phyloP scores from a whole-genome alignment of 2,888 invertebrate genomes.

The Trissolcus japonicus region DNA sequence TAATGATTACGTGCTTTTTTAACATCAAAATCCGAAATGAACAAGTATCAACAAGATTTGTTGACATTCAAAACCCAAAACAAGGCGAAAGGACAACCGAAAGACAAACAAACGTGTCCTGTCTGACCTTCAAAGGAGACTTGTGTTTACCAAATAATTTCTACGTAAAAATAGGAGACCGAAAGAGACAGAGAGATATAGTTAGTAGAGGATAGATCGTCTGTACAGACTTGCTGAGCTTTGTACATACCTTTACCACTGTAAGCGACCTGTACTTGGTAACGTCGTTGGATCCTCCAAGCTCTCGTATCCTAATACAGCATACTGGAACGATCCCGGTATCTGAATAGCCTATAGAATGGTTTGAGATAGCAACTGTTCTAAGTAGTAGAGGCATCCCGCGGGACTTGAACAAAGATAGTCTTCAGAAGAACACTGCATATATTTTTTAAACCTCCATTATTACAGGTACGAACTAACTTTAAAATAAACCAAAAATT shows the following conservation, averaged over 20 bases:
- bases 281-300: slow-evolving; percentile 58
- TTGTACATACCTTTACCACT: slow-evolving; percentile 50
- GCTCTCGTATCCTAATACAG: slow-evolving; percentile 64
- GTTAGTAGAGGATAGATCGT: slow-evolving; percentile 62
- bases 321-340: slow-evolving; percentile 70
- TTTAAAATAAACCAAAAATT: slow-evolving; percentile 15
- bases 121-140: no score
- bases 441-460: slow-evolving; percentile 52
- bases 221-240: slow-evolving; percentile 64
- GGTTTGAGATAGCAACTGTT: slow-evolving; percentile 74
- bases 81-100: no score
- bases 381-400: slow-evolving; percentile 71
- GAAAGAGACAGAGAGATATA: slow-evolving; percentile 11
- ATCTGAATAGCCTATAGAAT: slow-evolving; percentile 76
- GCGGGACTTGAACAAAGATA: slow-evolving; percentile 74
- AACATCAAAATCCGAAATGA: no score
- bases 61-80: no score
- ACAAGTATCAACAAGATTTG: no score
- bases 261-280: slow-evolving; percentile 63
- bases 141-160: no score
- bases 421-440: slow-evolving; percentile 75
- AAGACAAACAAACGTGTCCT: no score
- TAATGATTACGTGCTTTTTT: no score
- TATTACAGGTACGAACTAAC: slow-evolving; percentile 17
- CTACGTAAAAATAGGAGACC: no score